Conservation (phyloP, 2,797 vertebrate species). For the Pseudomugil gertrudae region DNA sequence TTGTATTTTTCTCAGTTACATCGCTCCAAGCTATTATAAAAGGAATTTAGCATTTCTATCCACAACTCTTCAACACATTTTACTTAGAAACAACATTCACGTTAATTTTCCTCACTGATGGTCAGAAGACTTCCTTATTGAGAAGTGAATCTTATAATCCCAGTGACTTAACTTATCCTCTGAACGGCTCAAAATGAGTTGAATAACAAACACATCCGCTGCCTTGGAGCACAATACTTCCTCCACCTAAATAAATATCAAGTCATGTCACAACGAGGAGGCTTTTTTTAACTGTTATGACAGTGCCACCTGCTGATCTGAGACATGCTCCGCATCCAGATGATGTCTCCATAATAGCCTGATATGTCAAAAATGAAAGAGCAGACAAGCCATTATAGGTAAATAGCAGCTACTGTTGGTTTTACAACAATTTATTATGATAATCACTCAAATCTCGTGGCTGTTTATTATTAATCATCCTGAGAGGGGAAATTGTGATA, state of each 20-base stretch:
- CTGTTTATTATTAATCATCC: slow-evolving; percentile 53
- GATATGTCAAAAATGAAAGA: slow-evolving; percentile 33
- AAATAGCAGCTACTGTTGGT: slow-evolving; percentile 52
- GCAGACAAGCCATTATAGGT: slow-evolving; percentile 16
- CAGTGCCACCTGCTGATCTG: slow-evolving; percentile 78
- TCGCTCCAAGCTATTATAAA: slow-evolving; percentile 9
- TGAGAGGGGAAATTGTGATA: slow-evolving; percentile 25
- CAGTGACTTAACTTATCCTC: slow-evolving; percentile 30
- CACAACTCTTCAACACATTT: slow-evolving; percentile 16
- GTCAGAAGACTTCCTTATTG: slow-evolving; percentile 38
- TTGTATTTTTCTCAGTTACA: slow-evolving; percentile 9
- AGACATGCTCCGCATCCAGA: slow-evolving; percentile 28
- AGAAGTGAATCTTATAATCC: slow-evolving; percentile 36
- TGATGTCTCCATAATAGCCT: slow-evolving; percentile 3
- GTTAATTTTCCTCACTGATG: neutral
- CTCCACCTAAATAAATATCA: slow-evolving; percentile 23
- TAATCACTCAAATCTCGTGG: slow-evolving; percentile 27
- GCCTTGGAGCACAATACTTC: slow-evolving; percentile 1
- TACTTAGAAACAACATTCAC: slow-evolving; percentile 16
- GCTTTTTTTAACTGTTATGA: slow-evolving; percentile 56
- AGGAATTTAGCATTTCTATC: slow-evolving; percentile 12
- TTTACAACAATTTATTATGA: slow-evolving; percentile 52
- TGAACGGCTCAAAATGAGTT: slow-evolving; percentile 45
- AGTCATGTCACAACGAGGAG: slow-evolving; percentile 2
- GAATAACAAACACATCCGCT: slow-evolving; percentile 44